Percentiles rank a stretch among this genome's conserved stretches.
Conservation (phyloP, 2,113 vertebrate genomes). For the Fregetta grallaria region DNA sequence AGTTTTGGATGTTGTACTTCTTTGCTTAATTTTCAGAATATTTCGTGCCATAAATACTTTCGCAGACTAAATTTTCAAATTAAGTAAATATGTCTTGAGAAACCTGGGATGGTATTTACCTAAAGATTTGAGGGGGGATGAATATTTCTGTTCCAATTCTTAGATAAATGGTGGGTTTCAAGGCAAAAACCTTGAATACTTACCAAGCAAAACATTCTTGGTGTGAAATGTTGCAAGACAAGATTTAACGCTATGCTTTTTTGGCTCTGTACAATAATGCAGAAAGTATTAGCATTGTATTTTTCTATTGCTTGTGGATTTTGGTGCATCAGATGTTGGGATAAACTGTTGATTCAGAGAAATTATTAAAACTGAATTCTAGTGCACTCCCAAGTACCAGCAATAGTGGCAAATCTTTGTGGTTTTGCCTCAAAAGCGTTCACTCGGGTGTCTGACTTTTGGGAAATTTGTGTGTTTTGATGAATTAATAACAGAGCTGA, state of each 20-base stretch:
- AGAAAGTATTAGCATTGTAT: background rate
- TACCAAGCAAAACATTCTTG: background rate
- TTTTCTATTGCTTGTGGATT: background rate
- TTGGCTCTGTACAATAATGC: background rate
- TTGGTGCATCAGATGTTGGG: background rate
- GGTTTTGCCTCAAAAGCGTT: background rate
- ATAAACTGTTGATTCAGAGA: background rate
- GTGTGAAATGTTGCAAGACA: background rate
- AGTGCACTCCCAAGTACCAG: background rate
- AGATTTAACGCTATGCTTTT: background rate
- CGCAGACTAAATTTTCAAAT: background rate
- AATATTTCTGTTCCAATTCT: background rate
- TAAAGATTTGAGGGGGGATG: background rate
- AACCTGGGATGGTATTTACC: background rate
- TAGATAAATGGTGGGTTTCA: background rate
- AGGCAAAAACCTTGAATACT: background rate
- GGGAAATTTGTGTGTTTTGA: background rate
- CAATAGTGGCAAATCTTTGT: background rate
- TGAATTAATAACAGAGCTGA: constrained; percentile 10
- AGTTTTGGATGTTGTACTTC: background rate
- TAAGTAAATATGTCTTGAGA: background rate
- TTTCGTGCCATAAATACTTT: background rate
- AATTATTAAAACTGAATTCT: background rate
- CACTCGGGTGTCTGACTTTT: background rate
- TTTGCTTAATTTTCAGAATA: background rate